Evolutionary conservation across 1,140 invertebrate genomes (phyloP).

Genomic region (Drosophila albomicans): DNA sequence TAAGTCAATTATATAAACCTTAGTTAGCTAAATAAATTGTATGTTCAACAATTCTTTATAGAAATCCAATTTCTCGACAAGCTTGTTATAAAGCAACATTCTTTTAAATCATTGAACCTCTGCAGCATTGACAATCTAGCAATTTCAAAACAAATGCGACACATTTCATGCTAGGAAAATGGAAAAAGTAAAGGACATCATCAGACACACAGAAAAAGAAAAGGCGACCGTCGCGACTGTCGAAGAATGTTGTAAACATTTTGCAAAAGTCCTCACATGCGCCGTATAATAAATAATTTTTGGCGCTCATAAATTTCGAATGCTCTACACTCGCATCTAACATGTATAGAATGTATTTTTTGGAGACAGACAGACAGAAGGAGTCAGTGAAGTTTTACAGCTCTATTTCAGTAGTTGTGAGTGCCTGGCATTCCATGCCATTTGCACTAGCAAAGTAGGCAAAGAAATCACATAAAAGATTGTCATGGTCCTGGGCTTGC

Average conservation of each 20-base stretch:
- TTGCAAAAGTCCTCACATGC: conserved; percentile 44
- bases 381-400: conserved; percentile 57
- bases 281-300: conserved; percentile 75
- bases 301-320: conserved; percentile 78
- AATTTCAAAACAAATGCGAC: conserved; percentile 13
- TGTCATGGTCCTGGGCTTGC: conserved; percentile 50
- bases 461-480: conserved; percentile 79
- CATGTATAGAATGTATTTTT: not conserved
- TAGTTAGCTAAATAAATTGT: too few species aligned
- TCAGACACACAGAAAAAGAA: not conserved
- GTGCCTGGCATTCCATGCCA: conserved; percentile 42
- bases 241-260: conserved; percentile 31
- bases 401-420: conserved; percentile 46
- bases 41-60: too few species aligned
- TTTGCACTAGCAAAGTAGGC: conserved; percentile 54
- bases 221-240: conserved; percentile 1
- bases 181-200: conserved; percentile 25
- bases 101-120: not conserved
- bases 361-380: not conserved
- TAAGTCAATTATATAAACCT: too few species aligned
- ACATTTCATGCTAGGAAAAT: conserved; percentile 11
- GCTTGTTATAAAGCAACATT: not conserved
- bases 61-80: too few species aligned
- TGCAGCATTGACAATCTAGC: not conserved
- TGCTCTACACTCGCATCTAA: conserved; percentile 26